These are phyloP conservation scores for Cataglyphis livida DNA, from an alignment of 2,888 invertebrate genomes.

Conservation along the genomic window DNA sequence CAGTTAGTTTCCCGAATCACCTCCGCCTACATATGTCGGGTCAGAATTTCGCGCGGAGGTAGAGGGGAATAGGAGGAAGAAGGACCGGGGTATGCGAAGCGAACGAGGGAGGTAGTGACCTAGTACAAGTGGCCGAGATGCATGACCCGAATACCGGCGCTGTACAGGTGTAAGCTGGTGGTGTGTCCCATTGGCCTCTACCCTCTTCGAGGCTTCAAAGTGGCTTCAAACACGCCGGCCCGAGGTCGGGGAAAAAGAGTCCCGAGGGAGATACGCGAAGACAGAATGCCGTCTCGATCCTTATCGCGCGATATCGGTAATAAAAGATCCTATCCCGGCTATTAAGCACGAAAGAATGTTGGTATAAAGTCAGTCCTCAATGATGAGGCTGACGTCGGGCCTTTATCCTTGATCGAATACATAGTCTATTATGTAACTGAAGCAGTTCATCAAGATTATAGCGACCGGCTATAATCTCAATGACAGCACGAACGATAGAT, in stretches of 20 bases:
- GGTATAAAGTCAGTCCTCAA: background rate
- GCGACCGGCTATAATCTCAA: constrained; percentile 12
- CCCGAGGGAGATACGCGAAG: constrained; percentile 62
- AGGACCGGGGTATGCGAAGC: constrained; percentile 57
- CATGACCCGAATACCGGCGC: constrained; percentile 84
- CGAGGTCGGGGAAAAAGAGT: constrained; percentile 57
- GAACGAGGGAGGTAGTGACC: constrained; percentile 81
- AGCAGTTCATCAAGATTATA: constrained; percentile 33
- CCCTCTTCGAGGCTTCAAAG: constrained; percentile 68
- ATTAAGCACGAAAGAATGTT: constrained; percentile 15
- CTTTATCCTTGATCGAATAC: constrained; percentile 1
- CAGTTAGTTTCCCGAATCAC: background rate
- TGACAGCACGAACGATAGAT: background rate
- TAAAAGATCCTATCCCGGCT: constrained; percentile 36
- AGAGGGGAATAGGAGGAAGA: background rate
- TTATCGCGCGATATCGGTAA: constrained; percentile 53
- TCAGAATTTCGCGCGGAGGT: background rate
- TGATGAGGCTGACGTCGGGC: background rate
- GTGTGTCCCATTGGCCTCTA: constrained; percentile 83
- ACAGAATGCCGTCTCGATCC: constrained; percentile 65
- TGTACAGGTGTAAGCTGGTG: constrained; percentile 79
- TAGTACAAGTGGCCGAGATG: constrained; percentile 84
- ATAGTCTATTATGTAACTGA: constrained; percentile 39
- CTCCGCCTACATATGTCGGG: background rate
- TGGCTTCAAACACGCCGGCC: constrained; percentile 57